Percentiles rank a stretch among this genome's conserved stretches.
Conservation (phyloP, 1,140 invertebrate genomes). For the Drosophila leontia region DNA sequence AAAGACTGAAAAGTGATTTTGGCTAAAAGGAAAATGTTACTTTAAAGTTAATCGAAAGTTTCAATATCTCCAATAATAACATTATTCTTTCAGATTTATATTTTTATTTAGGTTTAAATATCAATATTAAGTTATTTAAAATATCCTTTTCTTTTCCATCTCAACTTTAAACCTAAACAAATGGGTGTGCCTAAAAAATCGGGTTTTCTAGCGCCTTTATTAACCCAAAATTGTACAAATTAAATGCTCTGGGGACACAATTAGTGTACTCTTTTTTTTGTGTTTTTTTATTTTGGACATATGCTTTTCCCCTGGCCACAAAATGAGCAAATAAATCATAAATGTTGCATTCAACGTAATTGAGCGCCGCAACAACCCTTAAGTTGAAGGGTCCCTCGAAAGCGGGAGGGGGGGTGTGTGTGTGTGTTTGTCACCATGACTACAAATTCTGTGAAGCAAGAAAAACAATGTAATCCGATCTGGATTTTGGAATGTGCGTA, state of each 20-base stretch:
- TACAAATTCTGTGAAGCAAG: slow-evolving; percentile 56
- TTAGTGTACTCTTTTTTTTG: slow-evolving; percentile 64
- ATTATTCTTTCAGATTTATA: neutral
- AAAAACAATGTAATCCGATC: slow-evolving; percentile 74
- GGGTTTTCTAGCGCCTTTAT: slow-evolving; percentile 35
- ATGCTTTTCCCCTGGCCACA: slow-evolving; percentile 60
- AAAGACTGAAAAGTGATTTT: neutral
- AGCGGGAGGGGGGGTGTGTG: slow-evolving; percentile 14
- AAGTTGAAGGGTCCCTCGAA: slow-evolving; percentile 32
- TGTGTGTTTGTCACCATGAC: slow-evolving; percentile 25
- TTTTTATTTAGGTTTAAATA: neutral
- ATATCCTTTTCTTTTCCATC: neutral
- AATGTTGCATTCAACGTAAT: slow-evolving; percentile 76
- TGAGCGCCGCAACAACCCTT: slow-evolving; percentile 62
- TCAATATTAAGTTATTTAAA: neutral
- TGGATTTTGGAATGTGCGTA: slow-evolving; percentile 52
- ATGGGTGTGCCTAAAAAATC: neutral
- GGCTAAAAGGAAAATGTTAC: neutral
- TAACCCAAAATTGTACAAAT: slow-evolving; percentile 29
- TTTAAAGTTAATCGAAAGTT: no score
- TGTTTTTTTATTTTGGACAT: slow-evolving; percentile 58
- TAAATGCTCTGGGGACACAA: slow-evolving; percentile 66
- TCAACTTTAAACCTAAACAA: neutral
- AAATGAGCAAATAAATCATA: slow-evolving; percentile 84
- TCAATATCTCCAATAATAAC: neutral